Evolutionary conservation across 2,888 invertebrate species (phyloP).

Genomic region (Operophtera brumata): DNA sequence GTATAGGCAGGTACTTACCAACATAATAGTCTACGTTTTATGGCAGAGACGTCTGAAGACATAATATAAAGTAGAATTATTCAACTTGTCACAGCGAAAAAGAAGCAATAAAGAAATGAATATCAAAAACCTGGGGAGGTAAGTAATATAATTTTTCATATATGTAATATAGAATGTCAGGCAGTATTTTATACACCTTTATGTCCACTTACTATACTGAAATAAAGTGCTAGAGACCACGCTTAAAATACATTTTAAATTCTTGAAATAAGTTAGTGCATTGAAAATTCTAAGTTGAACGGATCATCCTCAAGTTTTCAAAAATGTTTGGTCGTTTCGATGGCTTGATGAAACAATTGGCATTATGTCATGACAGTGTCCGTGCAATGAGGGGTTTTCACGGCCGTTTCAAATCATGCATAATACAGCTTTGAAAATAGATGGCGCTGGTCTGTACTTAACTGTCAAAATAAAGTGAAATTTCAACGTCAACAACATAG

Average conservation of each 20-base stretch:
- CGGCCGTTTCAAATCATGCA: too few relatives aligned
- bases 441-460: too few relatives aligned
- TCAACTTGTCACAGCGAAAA: conserved; percentile 26
- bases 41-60: conserved; percentile 4
- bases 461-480: too few relatives aligned
- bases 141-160: conserved; percentile 26
- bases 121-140: conserved; percentile 27
- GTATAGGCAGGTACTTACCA: neutral
- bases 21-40: neutral
- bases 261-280: too few relatives aligned
- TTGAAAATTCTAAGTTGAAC: too few relatives aligned
- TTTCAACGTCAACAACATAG: too few relatives aligned
- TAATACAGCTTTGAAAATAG: too few relatives aligned
- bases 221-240: conserved; percentile 14
- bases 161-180: conserved; percentile 15
- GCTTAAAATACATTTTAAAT: conserved; percentile 5
- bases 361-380: too few relatives aligned
- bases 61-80: conserved; percentile 21
- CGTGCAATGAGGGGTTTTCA: too few relatives aligned
- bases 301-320: too few relatives aligned
- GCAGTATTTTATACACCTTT: conserved; percentile 23
- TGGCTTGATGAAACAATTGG: too few relatives aligned
- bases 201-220: conserved; percentile 24
- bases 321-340: too few relatives aligned
- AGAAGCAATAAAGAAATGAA: conserved; percentile 31